Base-by-base conservation (phyloP, 1,140 invertebrate genomes). In the Drosophila pallidifrons region DNA sequence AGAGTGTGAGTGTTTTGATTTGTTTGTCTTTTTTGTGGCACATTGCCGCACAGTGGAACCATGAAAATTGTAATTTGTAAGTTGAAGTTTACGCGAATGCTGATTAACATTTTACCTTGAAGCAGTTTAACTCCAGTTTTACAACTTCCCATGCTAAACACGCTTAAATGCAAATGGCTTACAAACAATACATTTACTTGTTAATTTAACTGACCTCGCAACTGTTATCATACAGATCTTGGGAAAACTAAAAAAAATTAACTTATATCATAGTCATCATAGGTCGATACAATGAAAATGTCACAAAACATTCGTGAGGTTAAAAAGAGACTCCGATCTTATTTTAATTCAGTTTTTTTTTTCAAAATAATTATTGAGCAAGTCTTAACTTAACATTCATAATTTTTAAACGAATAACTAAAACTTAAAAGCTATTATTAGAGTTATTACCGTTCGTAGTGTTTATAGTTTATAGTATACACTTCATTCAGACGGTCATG, bases 11-110 rank as follows among this genome's bases (percentile, higher is more conserved):
- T 66, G 63, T 58, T 61, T 73, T 38, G 66, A 68, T 82, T 74
- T 88, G 81, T 81, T 75, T 85, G 74, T 51, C 65, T 85, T 83
- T 76, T 89, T 74, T 72, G 85, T 88, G 74, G 74, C 81, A 88
- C 64, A 79, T 20, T 61, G 64, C 25, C 28, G 79, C 64, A 88
- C 85, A 83, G 85, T 88, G 85, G 85, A 2, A 11, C 20, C 51
- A 66, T 43, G 10, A 5, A 2, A 16, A 7, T 41, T 11, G 41
- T 38, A 4, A 20, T 57, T 10, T 11, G 35, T 35, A 41, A 57
- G 13, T 35, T 58, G 15, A 43, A 45, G 55, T 58, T 57, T 45
- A 58, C 25, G 8, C 25, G 13, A 15, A 32, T 57, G 20, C 11
- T 30, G 32, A 67, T 57, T 57, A 67, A 32, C 64, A 57, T 47